Evolutionary conservation across 2,797 vertebrate species (phyloP), one percentile per base, ranked within the genome.

Genomic region (Cheracebus regulus): DNA sequence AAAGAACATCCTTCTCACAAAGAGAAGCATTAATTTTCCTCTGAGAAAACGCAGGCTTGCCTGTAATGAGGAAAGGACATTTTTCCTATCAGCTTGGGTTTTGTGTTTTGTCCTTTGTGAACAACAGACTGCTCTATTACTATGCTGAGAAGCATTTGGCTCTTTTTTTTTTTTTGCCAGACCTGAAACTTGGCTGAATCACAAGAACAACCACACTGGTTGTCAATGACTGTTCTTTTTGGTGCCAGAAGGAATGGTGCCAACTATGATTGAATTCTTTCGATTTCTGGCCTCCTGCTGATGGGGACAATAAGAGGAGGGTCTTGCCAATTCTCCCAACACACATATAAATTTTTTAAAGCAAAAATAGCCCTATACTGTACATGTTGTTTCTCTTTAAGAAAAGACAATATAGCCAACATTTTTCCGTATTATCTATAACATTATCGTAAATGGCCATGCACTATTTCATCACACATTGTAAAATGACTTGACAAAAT

Each of bases 251-350:
- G 95, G 82, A 90, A 75, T 17, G 61, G n/a, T 80, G 85, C 94
- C 97, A 97, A 83, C n/a, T 90, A 44, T 90, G 92, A 97, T 95
- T 81, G 88, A 92, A 96, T 96, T 92, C 92, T 96, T 93, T 91
- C 88, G 78, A 88, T 97, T 97, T 67, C 82, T 97, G 73, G 52
- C 39, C 79, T 92, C 92, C 22, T 0, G 46, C 79, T 39, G 90
- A 83, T 58, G 52, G 73, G 46, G 50, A 95, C 96, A 88, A 58
- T 76, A 44, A 57, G 17, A 15, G 28, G 15, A 57, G 12, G 9
- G 70, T 91, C 89, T 90, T 96, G 96, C 73, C 88, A 96, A 39
- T 85, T 88, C 44, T 79, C 44, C 12, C 15, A 76, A 70, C 26
- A 22, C 81, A 78, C 64, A 81, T 15, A 93, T n/a, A 95, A 85